A percentile compares a stretch with the other conserved stretches of the same genome.
Conservation (phyloP, 2,888 invertebrate genomes). For the Acrobasis suavella region DNA sequence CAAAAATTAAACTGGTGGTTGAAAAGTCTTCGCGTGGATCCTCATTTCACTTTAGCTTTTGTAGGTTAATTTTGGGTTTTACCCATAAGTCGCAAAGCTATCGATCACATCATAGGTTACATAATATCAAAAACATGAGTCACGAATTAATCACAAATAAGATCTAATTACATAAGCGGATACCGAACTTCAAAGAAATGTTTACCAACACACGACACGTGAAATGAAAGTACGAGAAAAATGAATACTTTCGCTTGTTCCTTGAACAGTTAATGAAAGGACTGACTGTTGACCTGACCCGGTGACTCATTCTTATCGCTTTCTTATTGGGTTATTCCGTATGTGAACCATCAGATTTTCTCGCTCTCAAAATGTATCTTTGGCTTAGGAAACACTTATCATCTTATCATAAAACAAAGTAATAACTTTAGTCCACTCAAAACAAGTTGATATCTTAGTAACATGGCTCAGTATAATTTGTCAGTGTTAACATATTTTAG, state of each 20-base stretch:
- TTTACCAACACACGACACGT: constrained; percentile 13
- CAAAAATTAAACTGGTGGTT: too few species aligned
- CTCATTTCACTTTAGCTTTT: too few species aligned
- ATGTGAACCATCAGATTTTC: neutral
- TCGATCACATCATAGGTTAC: neutral
- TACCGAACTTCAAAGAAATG: constrained; percentile 18
- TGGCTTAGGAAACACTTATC: too few species aligned
- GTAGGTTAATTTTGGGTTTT: neutral
- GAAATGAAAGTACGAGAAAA: constrained; percentile 19
- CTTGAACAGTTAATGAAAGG: constrained; percentile 16
- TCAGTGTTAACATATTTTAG: too few species aligned
- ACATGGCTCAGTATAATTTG: too few species aligned
- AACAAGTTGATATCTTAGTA: too few species aligned
- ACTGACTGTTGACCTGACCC: constrained; percentile 2
- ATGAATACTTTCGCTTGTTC: constrained; percentile 19
- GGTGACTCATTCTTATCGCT: constrained; percentile 12
- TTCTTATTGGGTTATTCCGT: constrained; percentile 2
- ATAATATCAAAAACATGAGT: constrained; percentile 7
- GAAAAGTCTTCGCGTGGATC: too few species aligned
- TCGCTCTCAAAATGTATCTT: too few species aligned
- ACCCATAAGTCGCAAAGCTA: neutral
- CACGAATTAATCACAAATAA: constrained; percentile 12
- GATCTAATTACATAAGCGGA: constrained; percentile 17
- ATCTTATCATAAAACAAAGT: too few species aligned
- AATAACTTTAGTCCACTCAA: too few species aligned